Conservation (phyloP, 2,797 vertebrate genomes). For the Anguilla obscura region DNA sequence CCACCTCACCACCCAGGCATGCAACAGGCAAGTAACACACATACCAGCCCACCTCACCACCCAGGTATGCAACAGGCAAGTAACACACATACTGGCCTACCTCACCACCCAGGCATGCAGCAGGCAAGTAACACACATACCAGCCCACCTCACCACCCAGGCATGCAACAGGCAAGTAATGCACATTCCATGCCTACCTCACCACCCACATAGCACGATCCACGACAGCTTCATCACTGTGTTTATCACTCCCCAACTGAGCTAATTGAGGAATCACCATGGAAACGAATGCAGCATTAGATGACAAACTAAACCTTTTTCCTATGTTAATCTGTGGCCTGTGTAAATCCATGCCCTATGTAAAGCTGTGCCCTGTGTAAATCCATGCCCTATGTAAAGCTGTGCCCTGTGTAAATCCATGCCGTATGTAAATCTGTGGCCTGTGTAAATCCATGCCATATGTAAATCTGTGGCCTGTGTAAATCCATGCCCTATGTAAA, state of each 20-base stretch:
- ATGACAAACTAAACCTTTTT: background rate
- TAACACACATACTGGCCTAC: background rate
- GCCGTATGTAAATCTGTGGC: background rate
- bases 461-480: background rate
- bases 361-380: too few species aligned
- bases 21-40: conserved; percentile 80
- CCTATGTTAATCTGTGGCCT: too few species aligned
- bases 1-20: conserved; percentile 87
- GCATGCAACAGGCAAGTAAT: background rate
- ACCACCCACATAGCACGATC: background rate
- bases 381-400: too few species aligned
- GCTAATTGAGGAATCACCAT: background rate
- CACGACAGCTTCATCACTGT: background rate
- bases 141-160: background rate
- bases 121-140: conserved; percentile 58
- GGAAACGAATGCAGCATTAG: background rate
- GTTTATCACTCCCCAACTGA: conserved; percentile 2
- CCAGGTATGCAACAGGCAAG: conserved; percentile 58
- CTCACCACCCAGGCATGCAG: background rate
- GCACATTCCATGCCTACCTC: background rate
- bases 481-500: background rate
- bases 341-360: too few species aligned
- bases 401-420: too few species aligned
- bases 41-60: background rate
- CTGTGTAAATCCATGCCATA: too few species aligned